Base-by-base conservation (phyloP, 2,113 vertebrate species). In the Typhlomys cinereus region DNA sequence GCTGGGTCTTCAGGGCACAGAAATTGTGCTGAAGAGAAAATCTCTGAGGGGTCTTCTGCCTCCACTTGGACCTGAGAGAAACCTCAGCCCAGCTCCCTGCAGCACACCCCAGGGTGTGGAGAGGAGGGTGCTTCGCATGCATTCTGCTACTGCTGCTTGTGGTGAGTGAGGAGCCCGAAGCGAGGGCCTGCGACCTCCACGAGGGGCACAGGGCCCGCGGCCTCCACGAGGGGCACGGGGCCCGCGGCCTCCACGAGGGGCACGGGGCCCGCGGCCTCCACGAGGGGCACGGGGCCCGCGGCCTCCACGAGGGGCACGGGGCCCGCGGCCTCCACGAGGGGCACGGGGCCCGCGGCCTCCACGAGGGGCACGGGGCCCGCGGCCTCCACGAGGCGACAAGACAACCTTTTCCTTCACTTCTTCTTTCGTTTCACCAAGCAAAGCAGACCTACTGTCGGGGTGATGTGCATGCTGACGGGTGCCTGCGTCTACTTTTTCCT, bases 401-500 rank as follows among this genome's bases (percentile, higher is more conserved):
- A 88, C 61, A 95, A 91, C 86, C 85, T 91, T 89, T 70, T 90
- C 87, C 62, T 64, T 90, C 82, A 74, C 41, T 94, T 85, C 75
- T 69, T n/a, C 69, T 88, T 93, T 79, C 95, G 91, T 90, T 85
- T 92, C 88, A 83, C 85, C 82, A 94, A 91, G 91, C 0, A 46
- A 95, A 95, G 95, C 88, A 90, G 90, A 95, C 73, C 87, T 0
- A 3, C 94, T 94, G 82, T 93, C 20, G 3, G 69, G 54, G 73
- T 88, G 93, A 93, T 64, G 76, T 14, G 50, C 25, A 41, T n/a
- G 50, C 76, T 88, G 94, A 94, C 94, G 88, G 89, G 62, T 83
- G 93, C 41, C 90, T 64, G 78, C 85, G 80, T 90, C 75, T 70
- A 54, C 90, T 41, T 93, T 95, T 97, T 93, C 78, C 89, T 84